Evolutionary conservation across 2,797 vertebrate genomes (phyloP).

Genomic region (Alcedo quadribrachys): DNA sequence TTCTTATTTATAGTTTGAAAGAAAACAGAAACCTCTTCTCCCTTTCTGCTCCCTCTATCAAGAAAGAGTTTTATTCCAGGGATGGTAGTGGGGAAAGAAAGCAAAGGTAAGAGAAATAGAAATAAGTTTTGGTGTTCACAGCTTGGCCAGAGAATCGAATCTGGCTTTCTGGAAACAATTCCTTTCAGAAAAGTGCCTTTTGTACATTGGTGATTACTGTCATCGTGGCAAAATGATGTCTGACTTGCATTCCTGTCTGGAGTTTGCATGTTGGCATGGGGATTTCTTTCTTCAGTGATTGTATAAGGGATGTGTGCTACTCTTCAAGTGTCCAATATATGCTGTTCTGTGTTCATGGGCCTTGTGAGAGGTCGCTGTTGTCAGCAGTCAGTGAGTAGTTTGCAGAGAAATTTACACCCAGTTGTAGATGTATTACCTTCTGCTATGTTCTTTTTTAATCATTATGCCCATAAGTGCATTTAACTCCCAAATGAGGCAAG

Average conservation of each 20-base stretch:
- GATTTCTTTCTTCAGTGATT: slow-evolving; percentile 49
- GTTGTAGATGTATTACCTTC: not conserved
- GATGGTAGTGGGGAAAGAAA: not conserved
- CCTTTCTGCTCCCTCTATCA: not conserved
- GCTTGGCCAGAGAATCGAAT: not conserved
- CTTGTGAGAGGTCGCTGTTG: not conserved
- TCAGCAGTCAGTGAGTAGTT: not conserved
- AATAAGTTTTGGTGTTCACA: not conserved
- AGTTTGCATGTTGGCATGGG: slow-evolving; percentile 71
- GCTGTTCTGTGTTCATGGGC: not conserved
- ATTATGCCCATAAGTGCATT: not conserved
- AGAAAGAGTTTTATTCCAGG: not conserved
- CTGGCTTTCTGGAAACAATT: slow-evolving; percentile 5
- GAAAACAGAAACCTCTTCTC: not conserved
- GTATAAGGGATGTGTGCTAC: not conserved
- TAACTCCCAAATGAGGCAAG: not conserved
- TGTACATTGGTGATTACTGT: slow-evolving; percentile 40
- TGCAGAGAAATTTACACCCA: not conserved
- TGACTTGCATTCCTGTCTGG: slow-evolving; percentile 63
- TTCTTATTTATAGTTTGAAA: not conserved
- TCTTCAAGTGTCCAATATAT: not conserved
- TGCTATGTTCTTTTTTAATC: not conserved
- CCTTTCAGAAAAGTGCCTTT: slow-evolving; percentile 14
- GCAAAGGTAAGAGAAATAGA: not conserved
- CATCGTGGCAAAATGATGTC: slow-evolving; percentile 49